Evolutionary conservation across 2,888 invertebrate genomes (phyloP).

Genomic region (Eledona agricola): DNA sequence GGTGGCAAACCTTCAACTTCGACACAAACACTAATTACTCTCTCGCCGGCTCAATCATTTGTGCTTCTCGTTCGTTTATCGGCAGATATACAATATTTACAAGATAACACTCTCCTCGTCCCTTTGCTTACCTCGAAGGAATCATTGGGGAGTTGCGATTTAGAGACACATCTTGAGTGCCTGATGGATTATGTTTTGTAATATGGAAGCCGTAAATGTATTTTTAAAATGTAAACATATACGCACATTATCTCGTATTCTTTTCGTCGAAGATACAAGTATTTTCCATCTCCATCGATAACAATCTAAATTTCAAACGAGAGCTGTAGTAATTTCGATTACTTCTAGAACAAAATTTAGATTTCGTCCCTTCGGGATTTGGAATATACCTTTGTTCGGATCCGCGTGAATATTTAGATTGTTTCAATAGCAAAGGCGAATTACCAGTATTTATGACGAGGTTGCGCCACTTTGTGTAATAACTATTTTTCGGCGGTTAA

Average conservation of each 20-base stretch:
- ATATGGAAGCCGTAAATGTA: conserved; percentile 31
- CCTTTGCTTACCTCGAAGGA: conserved; percentile 31
- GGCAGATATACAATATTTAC: conserved; percentile 2
- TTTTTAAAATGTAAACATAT: conserved; percentile 28
- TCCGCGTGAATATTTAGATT: conserved; percentile 44
- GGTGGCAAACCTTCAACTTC: conserved; percentile 45
- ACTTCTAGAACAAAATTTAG: conserved; percentile 41
- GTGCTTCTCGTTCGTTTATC: conserved; percentile 9
- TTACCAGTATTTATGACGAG: no score
- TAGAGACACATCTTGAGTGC: conserved; percentile 38
- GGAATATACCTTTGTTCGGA: conserved; percentile 38
- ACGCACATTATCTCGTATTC: conserved; percentile 1
- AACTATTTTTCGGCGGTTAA: no score
- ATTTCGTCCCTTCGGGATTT: conserved; percentile 37
- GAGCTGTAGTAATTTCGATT: conserved; percentile 38
- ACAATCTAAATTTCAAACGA: conserved; percentile 23
- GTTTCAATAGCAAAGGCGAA: no score
- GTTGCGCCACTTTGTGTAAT: no score
- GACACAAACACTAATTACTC: conserved; percentile 43
- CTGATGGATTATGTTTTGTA: conserved; percentile 38
- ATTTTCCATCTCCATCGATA: not conserved
- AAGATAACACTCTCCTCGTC: conserved; percentile 23
- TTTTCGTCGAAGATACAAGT: no score
- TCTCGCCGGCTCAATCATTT: not conserved
- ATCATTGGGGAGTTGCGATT: conserved; percentile 39